Conservation (phyloP, 1,140 invertebrate genomes). For the Heliconius hewitsoni region DNA sequence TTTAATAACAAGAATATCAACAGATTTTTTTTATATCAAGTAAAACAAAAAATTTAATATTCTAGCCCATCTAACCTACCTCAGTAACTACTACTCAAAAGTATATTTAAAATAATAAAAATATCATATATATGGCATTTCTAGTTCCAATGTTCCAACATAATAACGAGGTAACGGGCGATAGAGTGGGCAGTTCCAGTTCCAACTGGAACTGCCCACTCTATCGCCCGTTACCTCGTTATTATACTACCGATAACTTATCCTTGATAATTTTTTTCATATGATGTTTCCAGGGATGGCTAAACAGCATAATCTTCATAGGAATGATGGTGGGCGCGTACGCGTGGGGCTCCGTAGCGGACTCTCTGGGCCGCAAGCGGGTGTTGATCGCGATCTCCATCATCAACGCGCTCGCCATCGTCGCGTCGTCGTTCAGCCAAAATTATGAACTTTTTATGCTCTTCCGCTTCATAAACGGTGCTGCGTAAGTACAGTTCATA, state of each 20-base stretch:
- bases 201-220: too few species aligned
- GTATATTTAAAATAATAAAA: not conserved
- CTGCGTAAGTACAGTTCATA: conserved; percentile 89
- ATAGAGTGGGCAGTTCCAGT: too few species aligned
- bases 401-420: conserved; percentile 93
- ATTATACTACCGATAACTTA: too few species aligned
- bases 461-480: conserved; percentile 94
- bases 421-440: conserved; percentile 93
- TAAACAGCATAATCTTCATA: conserved; percentile 92
- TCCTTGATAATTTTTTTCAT: too few species aligned
- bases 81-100: too few species aligned
- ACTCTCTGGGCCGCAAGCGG: conserved; percentile 91
- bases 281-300: conserved; percentile 85
- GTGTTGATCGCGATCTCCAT: conserved; percentile 93
- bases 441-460: conserved; percentile 93
- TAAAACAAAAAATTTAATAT: too few species aligned
- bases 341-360: conserved; percentile 94
- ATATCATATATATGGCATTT: not conserved
- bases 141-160: too few species aligned
- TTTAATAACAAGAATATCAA: not conserved
- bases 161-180: too few species aligned
- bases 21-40: too few species aligned
- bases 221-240: too few species aligned
- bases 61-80: too few species aligned
- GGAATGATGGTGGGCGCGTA: conserved; percentile 97